Evolutionary conservation across 37 sponge, comb jelly and placozoan species (phyloP), one percentile per base, ranked within the genome.

Genomic region (Hormiphora californensis): DNA sequence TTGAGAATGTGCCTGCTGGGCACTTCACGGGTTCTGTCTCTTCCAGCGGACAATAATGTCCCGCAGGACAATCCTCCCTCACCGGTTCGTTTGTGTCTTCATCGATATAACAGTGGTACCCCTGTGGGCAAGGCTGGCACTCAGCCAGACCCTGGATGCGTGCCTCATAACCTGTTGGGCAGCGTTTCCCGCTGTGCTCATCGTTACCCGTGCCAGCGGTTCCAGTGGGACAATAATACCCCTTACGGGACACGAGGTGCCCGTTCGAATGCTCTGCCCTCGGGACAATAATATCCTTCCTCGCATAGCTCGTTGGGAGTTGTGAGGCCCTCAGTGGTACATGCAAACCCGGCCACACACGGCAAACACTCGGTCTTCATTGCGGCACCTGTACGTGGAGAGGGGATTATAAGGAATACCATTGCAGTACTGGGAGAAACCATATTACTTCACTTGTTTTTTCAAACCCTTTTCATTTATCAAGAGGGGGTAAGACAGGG

Each of bases 1-100:
- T 35, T 21, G 54, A 63, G 54, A 78, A 89, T 17, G 86, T 86
- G 15, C 89, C 89, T 0, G 63, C 59, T 27, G 88, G 86, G 51
- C 89, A 89, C 28, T 43, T 63, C 11, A 78, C 15, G 15, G 36
- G 32, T 8, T 89, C 86, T 17, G 31, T 43, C 7, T 86, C 62
- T 0, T 63, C 86, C 7, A 32, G 59, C 21, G 86, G 86, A 87
- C 89, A 89, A 86, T 87, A 89, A 32, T 59, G 22, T 23, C 89
- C 89, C 61, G 54, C 37, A 22, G 86, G 86, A 87, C 89, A 89
- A 37, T 43, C 59, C 7, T 57, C 59, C 59, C 19, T 57, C 23
- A 27, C 28, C 5, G 59, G 59, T 57, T 57, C 59, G 59, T 57
- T 57, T 23, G 59, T 57, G 59, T 57, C 59, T 2, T n/a, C 5